Base-by-base conservation (phyloP, 2,797 vertebrate genomes). In the Lagorchestes hirsutus region DNA sequence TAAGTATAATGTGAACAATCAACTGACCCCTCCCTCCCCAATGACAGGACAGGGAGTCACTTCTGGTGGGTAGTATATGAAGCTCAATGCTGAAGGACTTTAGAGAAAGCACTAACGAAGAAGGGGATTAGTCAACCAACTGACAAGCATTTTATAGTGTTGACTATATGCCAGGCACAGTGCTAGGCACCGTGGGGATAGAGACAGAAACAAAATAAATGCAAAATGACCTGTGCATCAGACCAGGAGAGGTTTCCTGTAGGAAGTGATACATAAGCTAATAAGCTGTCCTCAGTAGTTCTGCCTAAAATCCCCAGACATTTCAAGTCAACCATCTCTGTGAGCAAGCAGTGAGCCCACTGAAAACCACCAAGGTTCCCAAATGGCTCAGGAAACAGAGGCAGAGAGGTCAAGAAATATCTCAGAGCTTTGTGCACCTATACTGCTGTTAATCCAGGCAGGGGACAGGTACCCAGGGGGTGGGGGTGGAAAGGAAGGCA, bases 271-370 rank as follows among this genome's bases (percentile, higher is more conserved):
- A 6, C 29, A 67, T 29, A 13, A 67, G 6, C 22, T 59, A 59
- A 52, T 52, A 52, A 52, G 52, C 52, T 31, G 28, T 12, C 18
- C 62, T 55, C 34, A 87, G 91, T 62, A 50, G 52, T 52, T 27
- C 6, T 50, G 28, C 92, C 92, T 92, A 93, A 93, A 97, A 92
- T 57, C 95, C 87, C 56, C 56, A 95, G 52, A 92, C 28, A 54
- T 52, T 90, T 97, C 92, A 95, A 40, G 29, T 58, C 56, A 67
- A 95, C 58, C 14, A 22, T 40, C 90, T 16, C 94, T 46, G 74
- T 94, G 90, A 74, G 90, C 82, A 92, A 87, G 40, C 46, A 62
- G 22, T 12, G 18, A 67, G 31, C 31, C 31, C 24, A 93, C 14
- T 46, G 16, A 82, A 95, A 92, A 50, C 67, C 29, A n/a, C 34